Evolutionary conservation across 2,113 vertebrate genomes (phyloP), one percentile per base, ranked within the genome.

Genomic region (Acinonyx jubatus): DNA sequence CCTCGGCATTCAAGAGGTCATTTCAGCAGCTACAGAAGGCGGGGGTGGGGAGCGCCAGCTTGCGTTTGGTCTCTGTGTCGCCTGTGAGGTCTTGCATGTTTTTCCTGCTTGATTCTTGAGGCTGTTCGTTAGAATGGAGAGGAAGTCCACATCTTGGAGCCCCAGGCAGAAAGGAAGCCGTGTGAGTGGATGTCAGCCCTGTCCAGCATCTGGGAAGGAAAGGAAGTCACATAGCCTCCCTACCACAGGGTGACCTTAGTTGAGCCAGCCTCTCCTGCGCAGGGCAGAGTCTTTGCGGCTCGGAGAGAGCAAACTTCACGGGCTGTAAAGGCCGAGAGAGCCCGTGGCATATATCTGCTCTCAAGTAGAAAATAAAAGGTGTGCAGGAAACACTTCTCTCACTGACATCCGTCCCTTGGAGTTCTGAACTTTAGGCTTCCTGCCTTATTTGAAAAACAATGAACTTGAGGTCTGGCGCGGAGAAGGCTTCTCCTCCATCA

Each of bases 91-190:
- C 19, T 6, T 15, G 23, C 14, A 3, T 21, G 1, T 16, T 63
- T 96, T 71, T 29, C 76, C 73, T 84, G 41, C 31, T 52, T 18
- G 61, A 19, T 71, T 36, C 52, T 63, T n/a, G 52, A 25, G 63
- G n/a, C 33, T 68, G 65, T 65, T 91, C 87, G 45, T 79, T 93
- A 61, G 21, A 76, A 82, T 23, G n/a, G 45, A 96, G 38, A 84
- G 78, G 79, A 38, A 65, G 31, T 81, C 55, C 66, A 5, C 21
- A 21, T 87, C 81, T 89, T 52, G 63, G 81, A 91, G 36, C 63
- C 69, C 86, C 33, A 10, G 31, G 45, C 19, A 91, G 86, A 79
- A 96, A 91, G 87, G 61, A 66, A 66, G 50, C 3, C 0, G 13
- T 71, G 31, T 31, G 36, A 57, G 31, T 78, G 68, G 50, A 1